phyloP scores from a whole-genome alignment of 2,113 vertebrate genomes.

The Tylochromis polylepis region DNA sequence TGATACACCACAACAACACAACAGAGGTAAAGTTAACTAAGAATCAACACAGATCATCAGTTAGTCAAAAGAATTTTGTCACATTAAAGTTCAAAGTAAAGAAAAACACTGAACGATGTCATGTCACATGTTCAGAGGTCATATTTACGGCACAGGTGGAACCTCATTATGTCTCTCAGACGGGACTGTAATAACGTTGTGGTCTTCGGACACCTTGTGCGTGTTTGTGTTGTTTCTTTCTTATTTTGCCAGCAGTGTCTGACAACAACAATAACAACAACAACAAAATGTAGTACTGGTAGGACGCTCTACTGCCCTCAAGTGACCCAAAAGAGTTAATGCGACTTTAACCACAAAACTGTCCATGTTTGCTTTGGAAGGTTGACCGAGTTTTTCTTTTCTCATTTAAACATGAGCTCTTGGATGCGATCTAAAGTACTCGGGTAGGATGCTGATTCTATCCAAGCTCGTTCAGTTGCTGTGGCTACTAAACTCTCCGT shows the following conservation, averaged over 20 bases:
- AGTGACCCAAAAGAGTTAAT: background rate
- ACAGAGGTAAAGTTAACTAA: background rate
- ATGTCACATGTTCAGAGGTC: background rate
- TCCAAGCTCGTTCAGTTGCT: background rate
- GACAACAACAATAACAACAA: background rate
- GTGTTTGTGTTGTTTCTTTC: background rate
- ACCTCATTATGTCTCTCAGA: background rate
- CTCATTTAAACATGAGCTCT: background rate
- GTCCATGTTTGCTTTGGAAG: background rate
- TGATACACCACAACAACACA: background rate
- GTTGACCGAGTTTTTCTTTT: background rate
- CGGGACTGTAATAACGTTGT: background rate
- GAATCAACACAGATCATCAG: background rate
- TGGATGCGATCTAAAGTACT: background rate
- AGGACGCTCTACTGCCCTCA: background rate
- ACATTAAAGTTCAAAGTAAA: background rate
- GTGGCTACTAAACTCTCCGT: background rate
- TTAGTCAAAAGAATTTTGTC: rapidly evolving
- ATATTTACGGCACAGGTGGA: background rate
- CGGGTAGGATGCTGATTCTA: background rate
- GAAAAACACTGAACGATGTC: background rate
- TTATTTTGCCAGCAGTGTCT: background rate
- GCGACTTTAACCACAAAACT: background rate
- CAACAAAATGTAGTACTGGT: background rate
- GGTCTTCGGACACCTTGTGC: background rate